A percentile compares a stretch with the other conserved stretches of the same genome.
Evolutionary conservation across 1,140 invertebrate genomes (phyloP).

Genomic region (Diachasmimorpha longicaudata): DNA sequence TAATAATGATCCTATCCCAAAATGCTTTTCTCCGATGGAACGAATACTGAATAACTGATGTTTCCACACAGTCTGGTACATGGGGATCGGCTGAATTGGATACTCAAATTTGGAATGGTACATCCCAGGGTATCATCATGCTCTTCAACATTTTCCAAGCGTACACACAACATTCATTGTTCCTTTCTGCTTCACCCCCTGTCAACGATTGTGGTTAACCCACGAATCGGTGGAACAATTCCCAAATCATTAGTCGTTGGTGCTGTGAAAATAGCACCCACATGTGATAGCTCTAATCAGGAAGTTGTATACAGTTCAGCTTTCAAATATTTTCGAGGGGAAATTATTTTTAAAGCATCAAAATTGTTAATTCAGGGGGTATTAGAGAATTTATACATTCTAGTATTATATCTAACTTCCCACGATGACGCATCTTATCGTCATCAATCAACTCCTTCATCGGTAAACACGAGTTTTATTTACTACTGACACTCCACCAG

Average conservation of each 20-base stretch:
- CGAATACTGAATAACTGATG: not conserved
- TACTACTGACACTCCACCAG: not conserved
- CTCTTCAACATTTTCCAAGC: not conserved
- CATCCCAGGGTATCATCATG: not conserved
- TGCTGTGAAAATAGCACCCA: not conserved
- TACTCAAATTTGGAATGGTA: slow-evolving; percentile 20
- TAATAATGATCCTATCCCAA: not conserved
- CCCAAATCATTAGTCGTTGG: not conserved
- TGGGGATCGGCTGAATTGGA: not conserved
- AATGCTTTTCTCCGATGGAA: not conserved
- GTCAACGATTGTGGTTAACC: not conserved
- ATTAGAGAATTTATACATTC: not conserved
- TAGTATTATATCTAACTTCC: not conserved
- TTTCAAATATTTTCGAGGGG: too few relatives aligned
- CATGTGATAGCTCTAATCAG: not conserved
- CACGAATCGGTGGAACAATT: slow-evolving; percentile 1
- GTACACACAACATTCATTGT: not conserved
- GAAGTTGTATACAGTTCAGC: too few relatives aligned
- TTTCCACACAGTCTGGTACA: not conserved
- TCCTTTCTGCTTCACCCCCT: not conserved
- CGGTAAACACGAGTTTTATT: not conserved
- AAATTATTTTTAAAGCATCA: too few relatives aligned
- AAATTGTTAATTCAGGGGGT: too few relatives aligned
- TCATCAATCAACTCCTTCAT: not conserved
- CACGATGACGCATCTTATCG: not conserved